These are phyloP conservation scores for Scolopax rusticola DNA, from an alignment of 2,797 vertebrate species.

Conservation along the genomic window DNA sequence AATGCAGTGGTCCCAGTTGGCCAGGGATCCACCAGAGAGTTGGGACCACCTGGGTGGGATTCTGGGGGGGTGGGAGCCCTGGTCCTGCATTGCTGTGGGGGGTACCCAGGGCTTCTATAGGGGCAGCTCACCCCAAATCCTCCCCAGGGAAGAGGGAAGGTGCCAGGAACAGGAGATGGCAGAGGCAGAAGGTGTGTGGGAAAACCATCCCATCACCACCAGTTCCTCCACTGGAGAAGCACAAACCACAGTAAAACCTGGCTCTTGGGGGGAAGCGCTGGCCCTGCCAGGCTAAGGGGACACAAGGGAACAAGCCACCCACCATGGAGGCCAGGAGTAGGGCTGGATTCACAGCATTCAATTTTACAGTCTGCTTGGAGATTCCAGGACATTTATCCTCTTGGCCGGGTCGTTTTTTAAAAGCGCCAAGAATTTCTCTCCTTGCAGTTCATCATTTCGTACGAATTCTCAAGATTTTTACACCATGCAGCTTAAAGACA, in stretches of 20 bases:
- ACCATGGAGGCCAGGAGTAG: neutral
- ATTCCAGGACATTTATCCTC: neutral
- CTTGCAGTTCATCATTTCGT: neutral
- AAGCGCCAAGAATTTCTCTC: neutral
- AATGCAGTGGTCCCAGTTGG: neutral
- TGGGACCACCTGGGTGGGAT: neutral
- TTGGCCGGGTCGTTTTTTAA: neutral
- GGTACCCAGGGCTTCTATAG: rapidly evolving
- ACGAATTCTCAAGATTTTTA: rapidly evolving
- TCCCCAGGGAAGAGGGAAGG: neutral
- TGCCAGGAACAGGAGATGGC: neutral
- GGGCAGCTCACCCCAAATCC: neutral
- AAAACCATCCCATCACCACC: rapidly evolving
- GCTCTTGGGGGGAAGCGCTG: neutral
- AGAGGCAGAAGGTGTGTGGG: neutral
- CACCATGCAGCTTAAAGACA: neutral
- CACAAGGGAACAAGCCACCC: neutral
- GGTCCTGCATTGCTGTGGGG: rapidly evolving
- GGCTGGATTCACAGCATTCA: neutral
- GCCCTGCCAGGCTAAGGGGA: neutral
- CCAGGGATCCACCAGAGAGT: neutral
- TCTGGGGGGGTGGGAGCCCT: rapidly evolving
- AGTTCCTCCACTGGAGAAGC: neutral
- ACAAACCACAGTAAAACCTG: neutral
- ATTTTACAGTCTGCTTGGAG: neutral